Evolutionary conservation across 1,140 invertebrate species (phyloP), one percentile per base, ranked within the genome.

Genomic region (Neelides sp.): DNA sequence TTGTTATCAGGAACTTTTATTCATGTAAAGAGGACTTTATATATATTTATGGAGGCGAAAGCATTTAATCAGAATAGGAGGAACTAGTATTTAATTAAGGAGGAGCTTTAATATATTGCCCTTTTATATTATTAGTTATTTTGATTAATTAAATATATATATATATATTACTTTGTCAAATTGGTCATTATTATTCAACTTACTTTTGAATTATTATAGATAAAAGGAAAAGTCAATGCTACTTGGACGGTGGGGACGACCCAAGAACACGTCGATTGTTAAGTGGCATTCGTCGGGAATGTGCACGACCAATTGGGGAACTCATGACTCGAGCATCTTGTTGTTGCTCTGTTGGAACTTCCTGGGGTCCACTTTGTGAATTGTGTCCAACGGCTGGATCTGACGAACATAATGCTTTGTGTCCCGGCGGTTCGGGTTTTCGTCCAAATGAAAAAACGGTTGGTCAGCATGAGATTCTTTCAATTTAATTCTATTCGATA

Each of bases 291-390:
- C 59, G 69, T 22, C 68, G 68, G 22, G 58, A 69, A 12, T 78
- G 77, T 59, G 62, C 64, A 13, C 64, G 69, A 24, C 76, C 67
- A 66, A 75, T 75, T 64, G 82, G 73, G 3, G 63, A 69, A 12
- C 64, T 68, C 54, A 76, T 87, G 2, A 82, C 82, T 0, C 78
- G 80, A 66, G 78, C 85, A 0, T 78, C 83, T 1, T 92, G 87
- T 63, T 92, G 88, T 64, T 92, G 87, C 66, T 84, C 83, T 40
- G 75, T 88, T 15, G 86, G 86, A 34, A 76, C 73, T 53, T 85
- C 80, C 0, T 91, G 87, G 86, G 86, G 85, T 19, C 79, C 82
- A 24, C 70, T 74, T 37, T 91, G 88, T 68, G 83, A 89, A 62
- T 61, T 77, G 2, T 92, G 88, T 65, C 88, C 88, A 1, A 65